Conservation (phyloP, 2,113 vertebrate species). For the Acrocephalus kingi region DNA sequence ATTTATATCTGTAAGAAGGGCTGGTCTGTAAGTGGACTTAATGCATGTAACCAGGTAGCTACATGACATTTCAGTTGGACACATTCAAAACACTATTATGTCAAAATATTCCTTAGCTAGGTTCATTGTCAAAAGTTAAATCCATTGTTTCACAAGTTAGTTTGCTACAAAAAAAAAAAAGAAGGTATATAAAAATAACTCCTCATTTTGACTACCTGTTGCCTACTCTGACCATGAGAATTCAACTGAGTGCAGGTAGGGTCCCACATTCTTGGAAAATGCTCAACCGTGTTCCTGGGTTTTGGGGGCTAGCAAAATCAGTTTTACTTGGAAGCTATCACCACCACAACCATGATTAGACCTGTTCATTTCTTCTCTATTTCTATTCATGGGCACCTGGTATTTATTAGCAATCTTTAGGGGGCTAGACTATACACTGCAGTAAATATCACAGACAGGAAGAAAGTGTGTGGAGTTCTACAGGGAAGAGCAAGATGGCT, state of each 20-base stretch:
- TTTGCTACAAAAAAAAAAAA: neutral
- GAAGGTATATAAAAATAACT: neutral
- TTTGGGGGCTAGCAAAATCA: neutral
- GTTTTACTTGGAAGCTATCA: neutral
- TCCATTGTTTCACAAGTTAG: neutral
- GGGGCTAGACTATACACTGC: neutral
- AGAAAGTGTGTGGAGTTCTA: neutral
- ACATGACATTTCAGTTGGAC: neutral
- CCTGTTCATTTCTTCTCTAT: neutral
- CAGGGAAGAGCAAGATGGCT: neutral
- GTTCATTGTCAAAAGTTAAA: neutral
- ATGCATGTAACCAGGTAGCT: neutral
- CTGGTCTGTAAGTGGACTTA: neutral
- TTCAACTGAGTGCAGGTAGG: neutral
- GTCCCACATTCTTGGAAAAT: neutral
- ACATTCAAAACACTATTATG: neutral
- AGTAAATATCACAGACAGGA: neutral
- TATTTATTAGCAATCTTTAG: neutral
- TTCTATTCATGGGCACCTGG: neutral
- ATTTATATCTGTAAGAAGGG: neutral
- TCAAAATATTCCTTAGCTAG: neutral
- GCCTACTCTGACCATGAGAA: neutral
- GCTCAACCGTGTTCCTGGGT: neutral
- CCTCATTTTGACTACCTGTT: neutral
- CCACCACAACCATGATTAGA: neutral